Conservation (phyloP, 2,113 vertebrate genomes). For the Porphyrio hochstetteri region DNA sequence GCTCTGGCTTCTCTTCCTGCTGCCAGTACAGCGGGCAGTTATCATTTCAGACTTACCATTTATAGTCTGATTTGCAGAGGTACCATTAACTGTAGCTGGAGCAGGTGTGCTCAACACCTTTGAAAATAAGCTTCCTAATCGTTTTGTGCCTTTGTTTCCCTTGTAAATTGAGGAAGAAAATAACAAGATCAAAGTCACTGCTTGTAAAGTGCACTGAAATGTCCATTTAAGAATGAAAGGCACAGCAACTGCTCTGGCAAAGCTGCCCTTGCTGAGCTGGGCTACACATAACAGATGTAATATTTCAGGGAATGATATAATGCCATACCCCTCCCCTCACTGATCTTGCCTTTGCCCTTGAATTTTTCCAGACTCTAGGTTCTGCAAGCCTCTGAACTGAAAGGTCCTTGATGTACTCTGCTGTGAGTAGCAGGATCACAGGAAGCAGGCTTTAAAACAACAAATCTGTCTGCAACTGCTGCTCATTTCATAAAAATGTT, state of each 20-base stretch:
- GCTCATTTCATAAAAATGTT: constrained; percentile 59
- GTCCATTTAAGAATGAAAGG: neutral
- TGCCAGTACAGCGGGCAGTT: neutral
- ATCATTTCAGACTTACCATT: neutral
- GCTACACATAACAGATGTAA: neutral
- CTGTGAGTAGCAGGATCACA: constrained; percentile 9
- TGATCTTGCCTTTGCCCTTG: constrained; percentile 3
- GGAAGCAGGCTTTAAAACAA: constrained; percentile 54
- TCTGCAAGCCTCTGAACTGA: constrained; percentile 31
- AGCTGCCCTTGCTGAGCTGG: neutral
- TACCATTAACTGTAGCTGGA: neutral
- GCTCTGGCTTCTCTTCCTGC: neutral
- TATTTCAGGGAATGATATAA: neutral
- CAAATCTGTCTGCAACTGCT: constrained; percentile 56
- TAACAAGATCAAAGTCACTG: neutral
- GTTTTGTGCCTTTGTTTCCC: neutral
- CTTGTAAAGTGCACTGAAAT: neutral
- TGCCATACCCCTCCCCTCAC: neutral
- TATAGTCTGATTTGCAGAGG: neutral
- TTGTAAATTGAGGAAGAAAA: neutral
- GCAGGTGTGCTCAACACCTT: neutral
- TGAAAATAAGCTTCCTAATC: neutral
- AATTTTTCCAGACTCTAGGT: neutral
- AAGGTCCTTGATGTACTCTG: neutral
- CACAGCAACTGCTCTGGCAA: neutral